These are phyloP conservation scores for Porites australiensis DNA, from an alignment of 64 coral and sea anemone genomes.

Conservation along the genomic window DNA sequence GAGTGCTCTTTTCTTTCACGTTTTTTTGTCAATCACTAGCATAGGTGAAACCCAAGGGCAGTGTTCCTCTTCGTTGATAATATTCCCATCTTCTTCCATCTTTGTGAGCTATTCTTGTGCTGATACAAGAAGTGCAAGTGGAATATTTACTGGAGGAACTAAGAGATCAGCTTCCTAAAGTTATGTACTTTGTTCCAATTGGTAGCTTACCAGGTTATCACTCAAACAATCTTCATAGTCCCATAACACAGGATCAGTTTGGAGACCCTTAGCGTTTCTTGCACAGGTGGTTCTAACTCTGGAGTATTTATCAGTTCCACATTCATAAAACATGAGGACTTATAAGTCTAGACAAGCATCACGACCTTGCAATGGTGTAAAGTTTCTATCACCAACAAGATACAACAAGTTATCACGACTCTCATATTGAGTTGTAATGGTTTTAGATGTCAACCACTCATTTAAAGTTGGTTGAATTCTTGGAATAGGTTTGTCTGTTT, in stretches of 20 bases:
- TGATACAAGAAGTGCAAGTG: slow-evolving; percentile 45
- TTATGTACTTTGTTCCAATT: neutral
- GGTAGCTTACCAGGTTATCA: neutral
- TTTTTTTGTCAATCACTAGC: neutral
- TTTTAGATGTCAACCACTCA: slow-evolving; percentile 29
- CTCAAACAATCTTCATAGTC: neutral
- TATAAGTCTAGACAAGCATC: slow-evolving; percentile 60
- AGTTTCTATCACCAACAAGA: slow-evolving; percentile 54
- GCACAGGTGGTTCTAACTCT: neutral
- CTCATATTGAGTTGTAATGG: slow-evolving; percentile 41
- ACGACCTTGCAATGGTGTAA: slow-evolving; percentile 68
- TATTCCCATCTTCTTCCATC: slow-evolving; percentile 67
- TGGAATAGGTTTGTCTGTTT: neutral
- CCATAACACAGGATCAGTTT: neutral
- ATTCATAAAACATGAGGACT: slow-evolving; percentile 50
- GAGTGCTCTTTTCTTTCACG: too few relatives aligned
- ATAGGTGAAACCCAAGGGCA: slow-evolving; percentile 39
- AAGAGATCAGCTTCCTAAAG: neutral
- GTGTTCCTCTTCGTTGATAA: slow-evolving; percentile 61
- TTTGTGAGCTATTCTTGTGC: neutral
- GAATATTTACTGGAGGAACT: neutral
- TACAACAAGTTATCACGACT: slow-evolving; percentile 36
- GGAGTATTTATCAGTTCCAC: neutral
- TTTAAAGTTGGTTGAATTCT: slow-evolving; percentile 21
- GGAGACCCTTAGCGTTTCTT: neutral